Evolutionary conservation across 2,888 invertebrate genomes (phyloP), one percentile per base, ranked within the genome.

Genomic region (Cephus pulcher): DNA sequence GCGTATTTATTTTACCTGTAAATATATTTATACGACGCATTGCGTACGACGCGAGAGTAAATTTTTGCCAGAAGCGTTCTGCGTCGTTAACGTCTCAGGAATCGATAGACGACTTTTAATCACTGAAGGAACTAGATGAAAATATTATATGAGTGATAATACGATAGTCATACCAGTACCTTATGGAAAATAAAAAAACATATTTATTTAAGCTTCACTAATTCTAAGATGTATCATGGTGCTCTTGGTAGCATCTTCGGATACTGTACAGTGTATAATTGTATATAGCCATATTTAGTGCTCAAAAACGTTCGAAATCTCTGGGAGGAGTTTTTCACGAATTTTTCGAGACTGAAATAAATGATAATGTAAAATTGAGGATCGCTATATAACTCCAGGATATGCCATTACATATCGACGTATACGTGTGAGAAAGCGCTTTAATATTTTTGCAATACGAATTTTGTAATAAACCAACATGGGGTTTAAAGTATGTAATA

Each of bases 371-470:
- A 23, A 56, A 23, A 56, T 56, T 56, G 40, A 56, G 23, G 23
- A 15, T 56, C 23, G 23, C 23, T 23, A 56, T 23, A 23, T 56
- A 56, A 56, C 40, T 56, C 23, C 40, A 23, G 40, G 40, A 56
- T 2, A n/a, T 71, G 32, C 71, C 32, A 11, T 71, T 30, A 56
- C 40, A 77, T 77, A 77, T 74, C 77, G 75, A 74, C 34, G 75
- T 69, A 75, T 78, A 82, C 81, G 82, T 83, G 82, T 84, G 82
- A 80, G 78, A 85, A 75, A 78, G 82, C 76, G 82, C 82, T 83
- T 78, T 74, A 80, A 84, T 89, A 89, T 89, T 89, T 89, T 89
- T 88, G 84, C 86, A 86, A 88, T 85, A 87, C 82, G 77, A 82
- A 78, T 82, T 56, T 84, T 82, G 79, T 80, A 77, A 80, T 75